phyloP scores from a whole-genome alignment of 2,888 invertebrate genomes.

The Tenthredo notha region DNA sequence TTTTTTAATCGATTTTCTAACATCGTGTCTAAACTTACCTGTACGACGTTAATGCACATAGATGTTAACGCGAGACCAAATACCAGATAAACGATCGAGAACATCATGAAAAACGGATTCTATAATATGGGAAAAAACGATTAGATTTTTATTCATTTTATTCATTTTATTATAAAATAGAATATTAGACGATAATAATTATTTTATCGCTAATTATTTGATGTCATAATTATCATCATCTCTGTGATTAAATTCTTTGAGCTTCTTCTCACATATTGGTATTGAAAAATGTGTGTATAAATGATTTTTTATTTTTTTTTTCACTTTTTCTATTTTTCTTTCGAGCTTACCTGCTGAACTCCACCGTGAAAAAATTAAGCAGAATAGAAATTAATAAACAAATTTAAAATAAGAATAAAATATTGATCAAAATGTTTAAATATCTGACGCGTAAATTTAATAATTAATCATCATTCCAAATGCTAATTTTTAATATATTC shows the following conservation, averaged over 20 bases:
- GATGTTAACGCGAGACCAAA: conserved; percentile 97
- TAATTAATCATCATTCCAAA: neutral
- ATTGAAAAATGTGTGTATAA: neutral
- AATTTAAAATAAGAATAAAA: neutral
- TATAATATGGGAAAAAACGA: conserved; percentile 75
- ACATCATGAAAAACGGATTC: conserved; percentile 94
- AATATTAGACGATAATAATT: neutral
- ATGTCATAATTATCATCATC: neutral
- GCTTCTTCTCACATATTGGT: neutral
- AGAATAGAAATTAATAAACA: conserved; percentile 63
- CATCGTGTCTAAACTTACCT: conserved; percentile 82
- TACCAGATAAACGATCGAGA: conserved; percentile 94
- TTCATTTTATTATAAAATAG: neutral
- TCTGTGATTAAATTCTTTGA: neutral
- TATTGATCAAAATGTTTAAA: neutral
- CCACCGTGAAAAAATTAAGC: conserved; percentile 72
- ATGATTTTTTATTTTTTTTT: neutral
- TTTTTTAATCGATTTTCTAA: neutral
- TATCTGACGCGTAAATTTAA: neutral
- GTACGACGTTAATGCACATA: conserved; percentile 98
- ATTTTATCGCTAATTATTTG: no score
- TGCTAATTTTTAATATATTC: neutral
- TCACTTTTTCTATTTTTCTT: neutral
- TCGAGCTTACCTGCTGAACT: conserved; percentile 75
- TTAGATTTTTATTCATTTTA: no score